A percentile compares a stretch with the other conserved stretches of the same genome.
These are phyloP conservation scores for Caenorhabditis sp. DNA, from an alignment of 2,888 invertebrate species.

Conservation along the genomic window DNA sequence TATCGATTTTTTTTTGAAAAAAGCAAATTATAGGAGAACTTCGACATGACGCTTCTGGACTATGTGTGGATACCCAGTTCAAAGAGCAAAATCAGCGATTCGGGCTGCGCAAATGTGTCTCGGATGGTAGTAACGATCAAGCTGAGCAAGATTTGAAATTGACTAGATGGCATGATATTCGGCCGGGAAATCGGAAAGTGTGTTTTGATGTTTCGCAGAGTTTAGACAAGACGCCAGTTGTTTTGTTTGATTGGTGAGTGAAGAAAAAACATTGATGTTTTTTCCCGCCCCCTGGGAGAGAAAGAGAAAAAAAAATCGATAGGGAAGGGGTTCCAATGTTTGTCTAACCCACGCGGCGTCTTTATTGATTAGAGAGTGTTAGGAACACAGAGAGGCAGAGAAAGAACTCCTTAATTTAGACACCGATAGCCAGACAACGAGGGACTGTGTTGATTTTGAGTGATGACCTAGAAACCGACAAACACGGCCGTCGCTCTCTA, in stretches of 20 bases:
- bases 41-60: constrained; percentile 69
- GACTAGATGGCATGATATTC: constrained; percentile 78
- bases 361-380: no score
- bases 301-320: no score
- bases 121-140: constrained; percentile 58
- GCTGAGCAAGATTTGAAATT: constrained; percentile 64
- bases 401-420: no score
- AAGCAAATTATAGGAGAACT: constrained; percentile 56
- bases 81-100: constrained; percentile 64
- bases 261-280: neutral
- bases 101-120: constrained; percentile 60
- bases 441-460: no score
- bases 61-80: constrained; percentile 72
- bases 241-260: constrained; percentile 80
- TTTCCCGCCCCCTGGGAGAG: no score
- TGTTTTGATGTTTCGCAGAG: constrained; percentile 85
- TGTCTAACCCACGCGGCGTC: no score
- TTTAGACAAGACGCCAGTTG: constrained; percentile 79
- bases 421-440: no score
- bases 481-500: no score
- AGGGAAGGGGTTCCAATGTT: no score
- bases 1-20: no score
- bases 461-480: no score
- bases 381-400: no score
- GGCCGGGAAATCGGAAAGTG: constrained; percentile 78